Base-by-base conservation (phyloP, 2,797 vertebrate species). In the Micropoecilia bifurca region DNA sequence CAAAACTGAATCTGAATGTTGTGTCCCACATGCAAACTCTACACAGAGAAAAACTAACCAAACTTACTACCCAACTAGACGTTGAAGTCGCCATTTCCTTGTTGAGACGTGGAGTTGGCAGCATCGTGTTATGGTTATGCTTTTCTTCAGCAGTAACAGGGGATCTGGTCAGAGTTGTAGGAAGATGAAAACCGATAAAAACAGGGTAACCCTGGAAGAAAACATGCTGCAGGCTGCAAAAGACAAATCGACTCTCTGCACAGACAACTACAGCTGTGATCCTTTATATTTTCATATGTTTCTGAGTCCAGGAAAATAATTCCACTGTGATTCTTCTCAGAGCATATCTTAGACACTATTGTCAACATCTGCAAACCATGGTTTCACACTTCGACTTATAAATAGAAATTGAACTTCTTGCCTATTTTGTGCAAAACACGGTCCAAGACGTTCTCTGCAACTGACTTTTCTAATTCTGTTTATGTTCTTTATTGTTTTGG, bases 301-400 rank as follows among this genome's bases (percentile, higher is more conserved):
- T 45, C 22, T 68, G 63, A 71, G 68, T 71, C 10, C 41, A 45
- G 41, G 41, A 16, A 28, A 71, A 28, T 1, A 45, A 71, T 71
- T 71, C 68, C 41, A 71, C 22, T 45, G 25, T 71, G 25, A 45
- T 71, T 71, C 25, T 71, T 22, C 25, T n/a, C 68, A 71, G 68
- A 71, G 41, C 41, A 71, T 45, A 33, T 45, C 68, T 71, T 2
- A 28, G 41, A 71, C 68, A 71, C 39, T 14, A 71, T n/a, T 71
- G 12, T 69, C 4, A 69, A 69, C 68, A 71, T 71, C 39, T 71
- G 41, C 68, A 45, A 71, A 71, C 68, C 41, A 71, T 45, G 41
- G 41, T 43, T n/a, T 43, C 68, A 45, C 68, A 45, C 41, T 9
- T 41, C 16, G 10, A 12, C 13, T 1, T 45, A 45, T 45, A 45